These are phyloP conservation scores for Papilio helenus DNA, from an alignment of 1,140 invertebrate species.

Conservation along the genomic window DNA sequence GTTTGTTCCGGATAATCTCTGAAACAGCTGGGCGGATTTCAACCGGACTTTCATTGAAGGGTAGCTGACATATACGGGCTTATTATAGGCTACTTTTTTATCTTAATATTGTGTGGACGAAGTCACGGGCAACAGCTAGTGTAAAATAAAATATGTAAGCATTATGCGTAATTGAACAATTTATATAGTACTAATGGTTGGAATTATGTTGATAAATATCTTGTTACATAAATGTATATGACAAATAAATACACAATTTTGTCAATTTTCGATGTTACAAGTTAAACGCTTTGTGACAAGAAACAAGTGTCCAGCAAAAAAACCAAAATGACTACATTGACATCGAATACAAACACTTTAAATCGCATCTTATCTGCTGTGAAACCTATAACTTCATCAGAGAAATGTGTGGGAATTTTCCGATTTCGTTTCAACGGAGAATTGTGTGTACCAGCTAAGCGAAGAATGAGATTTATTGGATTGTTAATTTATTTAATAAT, in stretches of 20 bases:
- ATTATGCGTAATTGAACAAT: not conserved
- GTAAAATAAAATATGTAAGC: not conserved
- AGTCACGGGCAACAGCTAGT: no score
- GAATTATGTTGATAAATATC: not conserved
- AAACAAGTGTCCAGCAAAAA: not conserved
- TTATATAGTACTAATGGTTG: not conserved
- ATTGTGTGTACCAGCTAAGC: not conserved
- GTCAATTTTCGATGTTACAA: not conserved
- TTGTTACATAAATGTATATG: not conserved
- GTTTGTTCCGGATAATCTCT: no score
- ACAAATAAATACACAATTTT: not conserved
- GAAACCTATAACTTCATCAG: not conserved
- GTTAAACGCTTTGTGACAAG: not conserved
- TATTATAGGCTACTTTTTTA: no score
- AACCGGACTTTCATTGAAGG: no score
- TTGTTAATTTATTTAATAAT: not conserved
- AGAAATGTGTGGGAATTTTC: not conserved
- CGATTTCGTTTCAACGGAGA: not conserved
- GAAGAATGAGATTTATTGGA: constrained; percentile 14
- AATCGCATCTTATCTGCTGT: not conserved
- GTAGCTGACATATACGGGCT: no score
- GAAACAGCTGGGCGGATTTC: no score
- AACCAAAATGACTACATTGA: not conserved
- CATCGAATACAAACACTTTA: constrained; percentile 28
- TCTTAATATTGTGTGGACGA: no score